Percentiles rank a stretch among this genome's conserved stretches.
phyloP scores from a whole-genome alignment of 2,113 vertebrate genomes.

The Pelecanus crispus region DNA sequence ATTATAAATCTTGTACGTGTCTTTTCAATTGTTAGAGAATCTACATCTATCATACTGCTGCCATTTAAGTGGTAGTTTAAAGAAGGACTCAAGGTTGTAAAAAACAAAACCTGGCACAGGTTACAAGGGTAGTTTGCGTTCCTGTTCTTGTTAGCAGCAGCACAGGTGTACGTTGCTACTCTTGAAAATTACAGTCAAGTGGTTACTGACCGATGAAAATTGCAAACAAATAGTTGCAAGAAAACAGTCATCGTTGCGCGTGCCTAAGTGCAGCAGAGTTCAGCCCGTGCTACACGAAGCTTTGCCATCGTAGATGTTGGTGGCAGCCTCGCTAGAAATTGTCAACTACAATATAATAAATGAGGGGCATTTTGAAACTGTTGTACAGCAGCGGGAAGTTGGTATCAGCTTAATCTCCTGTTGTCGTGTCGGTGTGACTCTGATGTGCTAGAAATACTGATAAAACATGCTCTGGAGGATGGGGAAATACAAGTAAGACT shows the following conservation, averaged over 20 bases:
- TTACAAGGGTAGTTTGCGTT: neutral
- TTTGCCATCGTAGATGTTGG: accelerated
- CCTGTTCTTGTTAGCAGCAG: neutral
- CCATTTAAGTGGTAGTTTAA: neutral
- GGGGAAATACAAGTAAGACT: neutral
- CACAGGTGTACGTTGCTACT: neutral
- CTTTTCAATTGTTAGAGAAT: neutral
- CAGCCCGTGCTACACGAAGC: accelerated
- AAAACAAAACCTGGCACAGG: neutral
- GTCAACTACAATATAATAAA: neutral
- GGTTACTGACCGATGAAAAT: neutral
- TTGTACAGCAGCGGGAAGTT: neutral
- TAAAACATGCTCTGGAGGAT: neutral
- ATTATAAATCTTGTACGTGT: neutral
- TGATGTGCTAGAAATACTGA: neutral
- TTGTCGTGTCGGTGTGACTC: neutral
- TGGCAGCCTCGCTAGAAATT: neutral
- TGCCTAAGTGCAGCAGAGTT: neutral
- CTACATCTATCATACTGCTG: neutral
- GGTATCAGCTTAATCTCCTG: neutral
- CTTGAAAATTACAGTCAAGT: neutral
- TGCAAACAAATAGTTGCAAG: neutral
- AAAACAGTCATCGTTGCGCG: accelerated
- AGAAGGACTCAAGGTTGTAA: neutral
- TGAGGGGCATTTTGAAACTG: neutral